Conservation (phyloP, 2,797 vertebrate genomes). For the Paramormyrops hopkinsi region DNA sequence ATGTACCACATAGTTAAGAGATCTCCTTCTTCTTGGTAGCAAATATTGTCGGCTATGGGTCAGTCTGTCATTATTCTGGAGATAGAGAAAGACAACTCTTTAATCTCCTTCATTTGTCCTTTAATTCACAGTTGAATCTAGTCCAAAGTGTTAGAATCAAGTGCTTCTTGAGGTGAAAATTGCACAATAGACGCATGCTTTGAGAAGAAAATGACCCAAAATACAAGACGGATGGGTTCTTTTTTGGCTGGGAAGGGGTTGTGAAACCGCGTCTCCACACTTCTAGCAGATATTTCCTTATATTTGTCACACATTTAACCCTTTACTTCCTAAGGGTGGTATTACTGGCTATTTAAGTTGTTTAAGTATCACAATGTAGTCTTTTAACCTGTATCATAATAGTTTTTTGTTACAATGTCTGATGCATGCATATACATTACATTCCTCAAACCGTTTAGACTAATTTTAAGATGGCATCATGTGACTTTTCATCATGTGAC, state of each 20-base stretch:
- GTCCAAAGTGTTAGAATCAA: background rate
- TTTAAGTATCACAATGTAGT: background rate
- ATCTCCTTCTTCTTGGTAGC: background rate
- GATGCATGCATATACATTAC: background rate
- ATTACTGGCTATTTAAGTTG: background rate
- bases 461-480: background rate
- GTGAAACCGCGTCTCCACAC: background rate
- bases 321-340: background rate
- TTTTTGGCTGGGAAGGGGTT: background rate
- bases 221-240: background rate
- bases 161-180: background rate
- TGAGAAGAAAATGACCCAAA: background rate
- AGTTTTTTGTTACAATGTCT: background rate
- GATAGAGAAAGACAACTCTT: background rate
- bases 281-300: background rate
- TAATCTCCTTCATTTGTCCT: background rate
- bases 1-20: background rate
- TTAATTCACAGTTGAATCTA: background rate
- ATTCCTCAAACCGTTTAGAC: background rate
- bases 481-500: background rate
- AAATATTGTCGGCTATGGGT: background rate
- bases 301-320: background rate
- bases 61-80: background rate
- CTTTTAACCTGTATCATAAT: background rate
- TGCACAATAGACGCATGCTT: background rate